Evolutionary conservation across 1,140 invertebrate genomes (phyloP), one percentile per base, ranked within the genome.

Genomic region (Hycleus phaleratus): DNA sequence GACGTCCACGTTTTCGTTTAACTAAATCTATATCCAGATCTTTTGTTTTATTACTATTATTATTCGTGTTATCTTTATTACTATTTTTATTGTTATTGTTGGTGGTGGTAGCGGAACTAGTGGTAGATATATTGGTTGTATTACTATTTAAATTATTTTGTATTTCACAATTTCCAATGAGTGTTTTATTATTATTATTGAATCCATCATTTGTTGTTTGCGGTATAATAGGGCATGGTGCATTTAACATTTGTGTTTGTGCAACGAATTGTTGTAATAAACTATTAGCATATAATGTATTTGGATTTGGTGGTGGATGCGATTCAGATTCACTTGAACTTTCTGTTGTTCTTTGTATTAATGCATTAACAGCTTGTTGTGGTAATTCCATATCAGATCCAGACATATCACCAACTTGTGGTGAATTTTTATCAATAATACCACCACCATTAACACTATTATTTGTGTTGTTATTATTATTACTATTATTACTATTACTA

Each of bases 341-440:
- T 38, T 78, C 78, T 46, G 83, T 83, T 3, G 82, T 81, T 56
- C 82, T 73, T 65, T 83, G 81, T 60, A 88, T 86, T 10, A 84
- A 81, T 8, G 84, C 85, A 63, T 81, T 84, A 2, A 87, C 84
- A 39, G 86, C 73, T 61, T 83, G 82, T 50, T 81, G 80, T 7
- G 84, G 80, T 40, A 86, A 70, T 71, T 87, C 83, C 75, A 84
- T 84, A 72, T 86, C 84, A 42, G 83, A 85, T 58, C 81, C 80
- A 2, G 82, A 83, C 48, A 82, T 77, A 64, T 81, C 80, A 55
- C 66, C 72, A 40, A 63, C 67, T 44, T 67, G 60, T 10, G 68
- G 64, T n/a, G 67, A 70, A 56, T 54, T 61, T 43, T 65, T 65
- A 46, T 59, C 58, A 7, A 50, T 46, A n/a, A 42, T 9, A 18